Percentiles rank a stretch among this genome's conserved stretches.
phyloP scores from a whole-genome alignment of 1,140 invertebrate species.

The Bactericera cockerelli region DNA sequence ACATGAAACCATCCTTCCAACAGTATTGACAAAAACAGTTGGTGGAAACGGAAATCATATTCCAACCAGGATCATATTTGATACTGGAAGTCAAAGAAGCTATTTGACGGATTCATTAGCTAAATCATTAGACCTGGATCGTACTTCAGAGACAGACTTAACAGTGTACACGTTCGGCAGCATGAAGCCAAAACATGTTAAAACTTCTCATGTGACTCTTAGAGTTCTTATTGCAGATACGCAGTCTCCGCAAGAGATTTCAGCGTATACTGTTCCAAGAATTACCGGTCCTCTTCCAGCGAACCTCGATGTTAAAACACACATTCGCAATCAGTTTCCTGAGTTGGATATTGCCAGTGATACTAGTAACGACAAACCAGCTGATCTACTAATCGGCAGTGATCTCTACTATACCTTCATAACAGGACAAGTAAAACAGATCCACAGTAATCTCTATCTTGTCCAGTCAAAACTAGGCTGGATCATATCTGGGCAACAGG shows the following conservation, averaged over 20 bases:
- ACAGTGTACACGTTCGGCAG: not conserved
- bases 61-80: not conserved
- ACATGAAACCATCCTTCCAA: not conserved
- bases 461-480: not conserved
- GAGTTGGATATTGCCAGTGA: not conserved
- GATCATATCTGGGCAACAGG: not conserved
- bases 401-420: not conserved
- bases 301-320: not conserved
- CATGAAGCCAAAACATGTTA: not conserved
- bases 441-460: not conserved
- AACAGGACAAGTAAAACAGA: not conserved
- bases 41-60: not conserved
- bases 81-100: no score
- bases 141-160: not conserved
- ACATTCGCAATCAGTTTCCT: not conserved
- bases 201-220: not conserved
- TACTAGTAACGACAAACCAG: not conserved
- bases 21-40: not conserved
- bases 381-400: not conserved
- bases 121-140: not conserved
- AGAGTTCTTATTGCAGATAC: not conserved
- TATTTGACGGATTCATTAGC: not conserved
- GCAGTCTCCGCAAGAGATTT: not conserved
- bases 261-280: not conserved
- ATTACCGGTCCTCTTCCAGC: not conserved